Evolutionary conservation across 2,113 vertebrate species (phyloP), one percentile per base, ranked within the genome.

Genomic region (Turdus rufiventris): DNA sequence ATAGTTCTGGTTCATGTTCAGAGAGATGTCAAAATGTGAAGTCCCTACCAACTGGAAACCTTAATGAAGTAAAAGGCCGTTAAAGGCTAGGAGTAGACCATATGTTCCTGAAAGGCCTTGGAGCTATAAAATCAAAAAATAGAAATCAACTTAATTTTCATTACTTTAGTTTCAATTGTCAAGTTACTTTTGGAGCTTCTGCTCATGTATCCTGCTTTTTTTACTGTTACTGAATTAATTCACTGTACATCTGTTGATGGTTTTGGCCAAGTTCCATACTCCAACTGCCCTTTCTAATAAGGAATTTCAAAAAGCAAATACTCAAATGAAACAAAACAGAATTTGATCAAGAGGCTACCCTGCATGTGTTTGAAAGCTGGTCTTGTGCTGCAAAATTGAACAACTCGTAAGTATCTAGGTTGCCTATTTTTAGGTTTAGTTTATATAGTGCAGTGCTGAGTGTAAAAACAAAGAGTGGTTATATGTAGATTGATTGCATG

Each of bases 221-320:
- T 93, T 84, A n/a, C 42, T 85, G 34, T 92, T 89, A 61, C 85
- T 92, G 91, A 89, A 89, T 96, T 93, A 66, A 88, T 95, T 97
- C 60, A 73, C 71, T 36, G 45, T 94, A 50, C 87, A 90, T 95
- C 85, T 95, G 93, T 90, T 97, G 89, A 63, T 94, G 56, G 33
- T 68, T 87, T 94, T 96, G 94, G 88, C 87, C 86, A 71, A 43
- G 31, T 93, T 94, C 78, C 84, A 17, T 88, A 19, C 23, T 95
- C 68, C 77, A 91, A 60, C 36, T 81, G 83, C 19, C 58, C 70
- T 77, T 95, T 81, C 58, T 85, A 89, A 68, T 83, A 86, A 88
- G 81, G 50, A 96, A 75, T 78, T 70, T 68, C 2, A 38, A 86
- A 87, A 92, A 71, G 51, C 4, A 14, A 68, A n/a, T 92, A 62